phyloP scores from a whole-genome alignment of 2,113 vertebrate genomes.

The Hipposideros armiger region DNA sequence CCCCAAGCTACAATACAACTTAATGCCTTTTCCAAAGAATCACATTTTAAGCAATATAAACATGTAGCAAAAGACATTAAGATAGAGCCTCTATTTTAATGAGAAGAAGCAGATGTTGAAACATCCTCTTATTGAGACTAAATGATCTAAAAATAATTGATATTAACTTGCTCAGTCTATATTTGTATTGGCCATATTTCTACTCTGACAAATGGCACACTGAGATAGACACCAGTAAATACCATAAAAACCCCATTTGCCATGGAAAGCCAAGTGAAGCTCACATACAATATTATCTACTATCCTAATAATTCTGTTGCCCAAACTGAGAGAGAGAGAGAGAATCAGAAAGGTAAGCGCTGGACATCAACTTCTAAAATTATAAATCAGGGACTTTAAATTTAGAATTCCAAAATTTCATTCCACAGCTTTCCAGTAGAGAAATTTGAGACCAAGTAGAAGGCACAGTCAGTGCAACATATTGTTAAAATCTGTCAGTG shows the following conservation, averaged over 20 bases:
- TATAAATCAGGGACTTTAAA: neutral
- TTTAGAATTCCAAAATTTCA: neutral
- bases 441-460: neutral
- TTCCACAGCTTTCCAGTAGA: neutral
- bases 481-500: neutral
- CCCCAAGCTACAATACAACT: neutral
- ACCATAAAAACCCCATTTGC: neutral
- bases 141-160: neutral
- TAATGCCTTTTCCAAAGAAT: neutral
- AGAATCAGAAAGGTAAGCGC: neutral
- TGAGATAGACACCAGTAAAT: neutral
- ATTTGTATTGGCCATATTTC: neutral
- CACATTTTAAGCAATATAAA: neutral
- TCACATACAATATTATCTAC: neutral
- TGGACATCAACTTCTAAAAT: neutral
- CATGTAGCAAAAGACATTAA: neutral
- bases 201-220: neutral
- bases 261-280: neutral
- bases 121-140: neutral
- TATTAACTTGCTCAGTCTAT: neutral
- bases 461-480: neutral
- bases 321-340: neutral
- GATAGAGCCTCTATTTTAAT: neutral
- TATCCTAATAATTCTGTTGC: neutral
- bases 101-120: neutral